phyloP scores from a whole-genome alignment of 2,888 invertebrate species.

The Hecatera dysodea region DNA sequence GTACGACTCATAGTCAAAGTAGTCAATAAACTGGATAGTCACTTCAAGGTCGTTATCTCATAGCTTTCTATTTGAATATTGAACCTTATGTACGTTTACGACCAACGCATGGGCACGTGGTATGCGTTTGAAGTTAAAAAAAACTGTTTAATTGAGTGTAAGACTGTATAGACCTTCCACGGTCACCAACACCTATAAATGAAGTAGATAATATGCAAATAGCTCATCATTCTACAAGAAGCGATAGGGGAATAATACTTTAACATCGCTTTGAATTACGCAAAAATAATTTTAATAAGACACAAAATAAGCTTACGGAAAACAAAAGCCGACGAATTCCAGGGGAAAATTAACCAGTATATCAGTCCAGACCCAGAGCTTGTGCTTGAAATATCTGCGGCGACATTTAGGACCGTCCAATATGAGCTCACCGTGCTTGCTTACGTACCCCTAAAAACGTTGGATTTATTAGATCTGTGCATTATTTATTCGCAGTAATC shows the following conservation, averaged over 20 bases:
- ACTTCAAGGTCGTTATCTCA: too few species aligned
- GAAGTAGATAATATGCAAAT: too few species aligned
- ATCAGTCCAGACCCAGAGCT: slow-evolving; percentile 79
- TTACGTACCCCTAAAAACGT: slow-evolving; percentile 79
- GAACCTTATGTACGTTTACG: too few species aligned
- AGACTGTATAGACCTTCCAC: not conserved
- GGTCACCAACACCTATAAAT: too few species aligned
- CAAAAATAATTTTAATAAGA: not conserved
- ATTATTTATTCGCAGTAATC: not conserved
- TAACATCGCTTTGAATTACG: not conserved
- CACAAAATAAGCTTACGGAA: slow-evolving; percentile 73
- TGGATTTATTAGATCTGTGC: slow-evolving; percentile 7
- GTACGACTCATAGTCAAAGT: too few species aligned
- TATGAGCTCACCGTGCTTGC: slow-evolving; percentile 81
- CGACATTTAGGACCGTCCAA: slow-evolving; percentile 79
- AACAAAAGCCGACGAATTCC: slow-evolving; percentile 80
- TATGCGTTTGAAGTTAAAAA: too few species aligned
- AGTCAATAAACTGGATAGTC: too few species aligned
- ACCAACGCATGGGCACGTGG: too few species aligned
- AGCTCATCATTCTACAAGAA: not conserved
- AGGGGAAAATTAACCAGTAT: slow-evolving; percentile 80
- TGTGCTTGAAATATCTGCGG: slow-evolving; percentile 80
- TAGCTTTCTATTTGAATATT: too few species aligned
- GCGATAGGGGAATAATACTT: not conserved
- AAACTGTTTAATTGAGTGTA: not conserved